A percentile compares a stretch with the other conserved stretches of the same genome.
Conservation (phyloP, 2,888 invertebrate genomes). For the Venusia cambrica region DNA sequence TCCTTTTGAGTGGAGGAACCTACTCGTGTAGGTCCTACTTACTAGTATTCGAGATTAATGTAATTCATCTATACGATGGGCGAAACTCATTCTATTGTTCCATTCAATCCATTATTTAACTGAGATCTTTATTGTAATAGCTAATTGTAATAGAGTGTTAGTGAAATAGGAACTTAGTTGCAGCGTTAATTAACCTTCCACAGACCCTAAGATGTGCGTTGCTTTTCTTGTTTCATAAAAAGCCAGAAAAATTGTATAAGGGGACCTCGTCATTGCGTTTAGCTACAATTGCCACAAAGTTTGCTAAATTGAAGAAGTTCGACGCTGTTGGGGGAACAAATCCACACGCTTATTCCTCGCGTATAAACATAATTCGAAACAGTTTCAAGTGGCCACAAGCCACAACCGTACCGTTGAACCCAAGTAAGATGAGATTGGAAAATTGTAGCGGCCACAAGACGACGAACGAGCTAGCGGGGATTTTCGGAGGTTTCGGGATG, state of each 20-base stretch:
- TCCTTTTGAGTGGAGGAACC: constrained; percentile 16
- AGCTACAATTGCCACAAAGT: constrained; percentile 22
- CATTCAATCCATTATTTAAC: too few species aligned
- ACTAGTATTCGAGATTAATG: too few species aligned
- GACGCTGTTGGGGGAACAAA: constrained; percentile 20
- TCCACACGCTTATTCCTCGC: constrained; percentile 30
- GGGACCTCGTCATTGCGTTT: constrained; percentile 7
- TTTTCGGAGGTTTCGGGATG: constrained; percentile 67
- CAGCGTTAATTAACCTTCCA: too few species aligned
- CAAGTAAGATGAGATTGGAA: constrained; percentile 34
- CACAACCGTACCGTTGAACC: constrained; percentile 34
- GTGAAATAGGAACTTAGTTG: too few species aligned
- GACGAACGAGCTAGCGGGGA: constrained; percentile 50
- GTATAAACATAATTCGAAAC: constrained; percentile 30
- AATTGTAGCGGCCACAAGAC: constrained; percentile 53
- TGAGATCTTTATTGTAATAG: too few species aligned
- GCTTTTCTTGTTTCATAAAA: too few species aligned
- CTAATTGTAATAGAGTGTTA: too few species aligned
- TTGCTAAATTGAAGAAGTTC: constrained; percentile 27
- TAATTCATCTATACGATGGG: too few species aligned
- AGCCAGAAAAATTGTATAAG: too few species aligned
- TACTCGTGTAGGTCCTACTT: constrained; percentile 28
- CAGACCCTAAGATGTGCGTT: too few species aligned
- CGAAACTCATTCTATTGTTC: too few species aligned
- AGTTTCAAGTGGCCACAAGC: constrained; percentile 31